phyloP scores from a whole-genome alignment of 92 coral and sea anemone species.

The Umimayanthus kanabou region DNA sequence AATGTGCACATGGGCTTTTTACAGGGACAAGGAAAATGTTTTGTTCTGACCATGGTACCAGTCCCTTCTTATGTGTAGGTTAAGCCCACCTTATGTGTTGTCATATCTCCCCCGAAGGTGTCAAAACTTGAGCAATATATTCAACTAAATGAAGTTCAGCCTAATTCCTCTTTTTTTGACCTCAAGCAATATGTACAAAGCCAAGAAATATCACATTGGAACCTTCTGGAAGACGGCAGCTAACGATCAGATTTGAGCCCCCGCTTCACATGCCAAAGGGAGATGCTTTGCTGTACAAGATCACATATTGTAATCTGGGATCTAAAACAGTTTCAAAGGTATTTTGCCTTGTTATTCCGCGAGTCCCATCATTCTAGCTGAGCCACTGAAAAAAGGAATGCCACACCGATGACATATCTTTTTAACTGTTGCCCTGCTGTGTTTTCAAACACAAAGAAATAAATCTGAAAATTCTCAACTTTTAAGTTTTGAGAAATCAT shows the following conservation, averaged over 20 bases:
- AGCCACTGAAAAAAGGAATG: not conserved
- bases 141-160: too few relatives aligned
- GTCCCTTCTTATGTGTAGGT: too few relatives aligned
- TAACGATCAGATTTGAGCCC: constrained; percentile 13
- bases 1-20: too few relatives aligned
- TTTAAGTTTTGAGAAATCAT: too few relatives aligned
- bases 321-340: not conserved
- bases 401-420: not conserved
- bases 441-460: too few relatives aligned
- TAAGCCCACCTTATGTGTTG: too few relatives aligned
- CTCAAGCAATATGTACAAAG: constrained; percentile 14
- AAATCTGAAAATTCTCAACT: too few relatives aligned
- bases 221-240: constrained; percentile 14
- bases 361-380: not conserved
- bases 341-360: not conserved
- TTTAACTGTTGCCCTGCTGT: too few relatives aligned
- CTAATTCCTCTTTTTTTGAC: not conserved
- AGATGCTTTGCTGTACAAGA: constrained; percentile 10
- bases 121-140: too few relatives aligned
- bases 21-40: too few relatives aligned
- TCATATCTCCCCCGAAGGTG: too few relatives aligned
- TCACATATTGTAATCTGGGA: constrained; percentile 30
- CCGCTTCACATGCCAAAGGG: constrained; percentile 9
- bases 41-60: too few relatives aligned
- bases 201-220: constrained; percentile 25